These are phyloP conservation scores for Athetis lepigone DNA, from an alignment of 2,888 invertebrate species.

Conservation along the genomic window DNA sequence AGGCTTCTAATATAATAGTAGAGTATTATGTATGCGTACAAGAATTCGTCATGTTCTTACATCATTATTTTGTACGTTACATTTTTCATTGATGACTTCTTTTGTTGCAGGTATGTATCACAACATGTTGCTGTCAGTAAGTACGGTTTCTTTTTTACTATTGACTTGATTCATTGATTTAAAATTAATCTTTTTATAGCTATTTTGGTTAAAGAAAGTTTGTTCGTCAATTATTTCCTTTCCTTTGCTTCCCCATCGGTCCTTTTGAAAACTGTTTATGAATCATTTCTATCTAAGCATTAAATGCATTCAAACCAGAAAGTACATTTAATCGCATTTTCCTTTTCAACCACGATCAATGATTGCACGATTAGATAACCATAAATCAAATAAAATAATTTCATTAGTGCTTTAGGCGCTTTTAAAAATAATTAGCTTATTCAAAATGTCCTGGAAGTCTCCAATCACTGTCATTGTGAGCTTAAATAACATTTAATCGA, in stretches of 20 bases:
- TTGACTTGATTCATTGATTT: conserved; percentile 7
- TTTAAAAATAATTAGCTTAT: conserved; percentile 32
- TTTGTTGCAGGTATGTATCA: conserved; percentile 80
- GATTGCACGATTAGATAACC: conserved; percentile 4
- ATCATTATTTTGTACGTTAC: conserved; percentile 64
- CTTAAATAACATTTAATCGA: conserved; percentile 7
- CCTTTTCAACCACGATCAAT: neutral
- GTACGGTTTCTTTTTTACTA: conserved; percentile 29
- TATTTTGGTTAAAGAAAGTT: conserved; percentile 17
- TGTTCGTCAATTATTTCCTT: neutral
- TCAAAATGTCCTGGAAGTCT: conserved; percentile 12
- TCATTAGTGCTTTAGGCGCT: conserved; percentile 11
- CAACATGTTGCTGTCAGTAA: conserved; percentile 33
- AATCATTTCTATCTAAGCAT: neutral
- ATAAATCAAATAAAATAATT: conserved; percentile 11
- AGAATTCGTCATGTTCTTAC: conserved; percentile 74
- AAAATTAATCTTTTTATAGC: conserved; percentile 4
- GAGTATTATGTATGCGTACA: conserved; percentile 72
- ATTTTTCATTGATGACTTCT: conserved; percentile 55
- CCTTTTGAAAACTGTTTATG: neutral
- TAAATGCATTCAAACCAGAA: no score
- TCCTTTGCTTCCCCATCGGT: neutral
- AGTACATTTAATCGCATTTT: no score
- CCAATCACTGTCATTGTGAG: conserved; percentile 28
- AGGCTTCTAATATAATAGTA: conserved; percentile 78